These are phyloP conservation scores for Lypha dubia DNA, from an alignment of 2,888 invertebrate genomes.

Conservation along the genomic window DNA sequence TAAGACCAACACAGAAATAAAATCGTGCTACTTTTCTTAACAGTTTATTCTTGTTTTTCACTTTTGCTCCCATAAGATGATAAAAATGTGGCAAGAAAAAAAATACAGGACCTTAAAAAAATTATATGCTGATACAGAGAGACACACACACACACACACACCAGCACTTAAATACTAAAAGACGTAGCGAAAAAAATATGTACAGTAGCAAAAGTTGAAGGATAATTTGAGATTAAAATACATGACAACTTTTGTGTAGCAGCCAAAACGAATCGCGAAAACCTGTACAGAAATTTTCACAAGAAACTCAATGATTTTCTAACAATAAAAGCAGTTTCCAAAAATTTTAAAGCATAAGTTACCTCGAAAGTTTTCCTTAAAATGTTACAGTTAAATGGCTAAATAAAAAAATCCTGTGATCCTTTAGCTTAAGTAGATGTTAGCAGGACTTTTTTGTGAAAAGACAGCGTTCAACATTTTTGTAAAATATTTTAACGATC, in stretches of 20 bases:
- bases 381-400: no score
- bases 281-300: neutral
- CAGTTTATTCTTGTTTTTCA: slow-evolving; percentile 10
- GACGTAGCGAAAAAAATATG: no score
- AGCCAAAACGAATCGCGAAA: neutral
- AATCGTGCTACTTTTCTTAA: neutral
- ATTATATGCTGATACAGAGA: slow-evolving; percentile 36
- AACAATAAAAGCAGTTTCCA: neutral
- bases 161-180: slow-evolving; percentile 48
- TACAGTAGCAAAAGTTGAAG: slow-evolving; percentile 53
- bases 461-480: no score
- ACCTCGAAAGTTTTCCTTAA: no score
- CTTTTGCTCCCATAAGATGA: slow-evolving; percentile 52
- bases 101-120: slow-evolving; percentile 52
- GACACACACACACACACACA: slow-evolving; percentile 12
- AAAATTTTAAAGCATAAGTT: no score
- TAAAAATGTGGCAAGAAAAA: slow-evolving; percentile 56
- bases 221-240: slow-evolving; percentile 41
- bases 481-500: no score
- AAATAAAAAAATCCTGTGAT: no score
- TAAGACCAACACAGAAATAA: slow-evolving; percentile 42
- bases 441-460: no score
- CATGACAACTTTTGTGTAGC: neutral
- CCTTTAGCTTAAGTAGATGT: no score
- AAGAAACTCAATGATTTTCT: neutral